phyloP scores from a whole-genome alignment of 1,140 invertebrate genomes.

The Rhyacophila brunnea region DNA sequence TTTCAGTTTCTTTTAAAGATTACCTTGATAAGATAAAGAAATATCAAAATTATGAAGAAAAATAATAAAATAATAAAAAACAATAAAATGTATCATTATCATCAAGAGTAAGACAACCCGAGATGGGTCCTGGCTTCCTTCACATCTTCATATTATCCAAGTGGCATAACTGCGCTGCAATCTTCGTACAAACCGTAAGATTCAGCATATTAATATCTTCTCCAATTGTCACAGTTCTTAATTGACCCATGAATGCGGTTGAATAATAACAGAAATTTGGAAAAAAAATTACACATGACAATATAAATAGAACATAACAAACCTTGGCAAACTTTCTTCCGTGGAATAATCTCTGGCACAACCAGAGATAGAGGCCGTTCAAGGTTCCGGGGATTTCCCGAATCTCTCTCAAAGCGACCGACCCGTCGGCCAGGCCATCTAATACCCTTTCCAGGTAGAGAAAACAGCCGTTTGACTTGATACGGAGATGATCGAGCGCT shows the following conservation, averaged over 20 bases:
- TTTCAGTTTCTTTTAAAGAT: no score
- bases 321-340: constrained; percentile 87
- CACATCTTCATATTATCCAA: no score
- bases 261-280: neutral
- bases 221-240: no score
- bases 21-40: no score
- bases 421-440: constrained; percentile 89
- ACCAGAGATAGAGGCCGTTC: constrained; percentile 92
- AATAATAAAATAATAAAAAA: no score
- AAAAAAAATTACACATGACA: neutral
- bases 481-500: constrained; percentile 91
- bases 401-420: constrained; percentile 80
- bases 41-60: no score
- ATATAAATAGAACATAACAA: neutral
- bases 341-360: constrained; percentile 89
- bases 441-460: constrained; percentile 91
- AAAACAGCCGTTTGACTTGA: constrained; percentile 95
- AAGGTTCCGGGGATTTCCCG: constrained; percentile 92
- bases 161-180: no score
- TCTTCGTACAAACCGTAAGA: no score
- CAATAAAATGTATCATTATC: no score
- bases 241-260: neutral
- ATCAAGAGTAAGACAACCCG: no score
- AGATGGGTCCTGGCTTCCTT: no score
- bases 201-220: no score